Conservation (phyloP, 2,888 invertebrate species). For the Mellilla xanthometata region DNA sequence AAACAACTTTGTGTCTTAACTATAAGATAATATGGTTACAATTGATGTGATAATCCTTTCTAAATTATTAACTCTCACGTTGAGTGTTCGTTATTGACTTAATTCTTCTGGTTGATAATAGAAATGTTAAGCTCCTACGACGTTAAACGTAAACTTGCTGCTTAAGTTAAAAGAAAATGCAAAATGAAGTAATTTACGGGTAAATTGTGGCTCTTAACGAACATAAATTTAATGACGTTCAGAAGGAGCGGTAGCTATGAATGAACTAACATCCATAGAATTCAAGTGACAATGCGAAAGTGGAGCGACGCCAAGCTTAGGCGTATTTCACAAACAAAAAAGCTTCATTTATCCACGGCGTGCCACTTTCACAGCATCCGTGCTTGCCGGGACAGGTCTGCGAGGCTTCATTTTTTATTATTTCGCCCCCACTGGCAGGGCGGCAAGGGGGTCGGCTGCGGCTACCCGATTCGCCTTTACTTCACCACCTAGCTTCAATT, state of each 20-base stretch:
- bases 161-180: background rate
- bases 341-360: conserved; percentile 79
- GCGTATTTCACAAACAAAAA: conserved; percentile 78
- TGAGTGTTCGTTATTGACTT: conserved; percentile 73
- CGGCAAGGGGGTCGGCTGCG: conserved; percentile 51
- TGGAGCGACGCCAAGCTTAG: conserved; percentile 73
- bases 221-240: conserved; percentile 63
- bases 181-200: conserved; percentile 15
- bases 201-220: conserved; percentile 40
- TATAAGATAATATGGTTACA: conserved; percentile 38
- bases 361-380: conserved; percentile 81
- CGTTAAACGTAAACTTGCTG: no score
- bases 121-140: conserved; percentile 51
- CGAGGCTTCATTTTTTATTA: conserved; percentile 73
- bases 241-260: conserved; percentile 46
- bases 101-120: conserved; percentile 65
- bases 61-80: conserved; percentile 30
- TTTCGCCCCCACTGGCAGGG: conserved; percentile 52
- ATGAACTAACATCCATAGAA: conserved; percentile 76
- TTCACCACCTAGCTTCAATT: conserved; percentile 72
- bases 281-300: conserved; percentile 74
- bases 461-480: conserved; percentile 51
- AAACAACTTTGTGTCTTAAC: conserved; percentile 54
- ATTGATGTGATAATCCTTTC: conserved; percentile 34
- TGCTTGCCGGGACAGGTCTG: conserved; percentile 70